Evolutionary conservation across 2,888 invertebrate genomes (phyloP), one percentile per base, ranked within the genome.

Genomic region (Meliscaeva auricollis): DNA sequence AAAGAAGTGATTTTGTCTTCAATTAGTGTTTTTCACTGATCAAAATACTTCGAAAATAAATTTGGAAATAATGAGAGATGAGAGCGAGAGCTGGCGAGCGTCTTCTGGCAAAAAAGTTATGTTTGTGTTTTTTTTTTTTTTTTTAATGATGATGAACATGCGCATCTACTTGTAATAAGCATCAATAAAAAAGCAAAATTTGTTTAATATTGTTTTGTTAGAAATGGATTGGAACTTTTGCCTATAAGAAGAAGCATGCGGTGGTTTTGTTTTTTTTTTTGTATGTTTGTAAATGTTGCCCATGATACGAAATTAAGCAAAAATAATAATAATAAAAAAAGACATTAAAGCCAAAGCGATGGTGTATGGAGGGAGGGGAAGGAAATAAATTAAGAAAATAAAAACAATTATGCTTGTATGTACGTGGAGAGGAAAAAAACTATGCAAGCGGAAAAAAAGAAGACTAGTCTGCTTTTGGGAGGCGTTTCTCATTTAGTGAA

Each of bases 1-100:
- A 79, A 70, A 78, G 73, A 76, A 79, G 58, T 62, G 74, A 84
- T 74, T 74, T 68, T 72, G 72, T 79, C 74, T 74, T 69, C 89
- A 79, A 92, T 89, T 8, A 94, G 94, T 2, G 94, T 81, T 84
- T 82, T 78, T 83, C 72, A 79, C 73, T 75, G 74, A 83, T 76
- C 73, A 68, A 84, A 70, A 78, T 73, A 64, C 54, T 41, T 46
- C 52, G 44, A 77, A 76, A 83, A 74, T 62, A 58, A 75, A 58
- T 84, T 84, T 15, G 56, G 54, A 68, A 75, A 69, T 64, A 68
- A 78, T 69, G 64, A 70, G 56, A 54, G 41, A 81, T 44, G 62
- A 81, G 66, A 76, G 56, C 48, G 44, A 26, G n/a, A 62, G 44
- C 15, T 35, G 48, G 48, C 17, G 11, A 66, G 48, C 81, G 70